phyloP scores from a whole-genome alignment of 2,113 vertebrate genomes.

The Dromiciops gliroides region DNA sequence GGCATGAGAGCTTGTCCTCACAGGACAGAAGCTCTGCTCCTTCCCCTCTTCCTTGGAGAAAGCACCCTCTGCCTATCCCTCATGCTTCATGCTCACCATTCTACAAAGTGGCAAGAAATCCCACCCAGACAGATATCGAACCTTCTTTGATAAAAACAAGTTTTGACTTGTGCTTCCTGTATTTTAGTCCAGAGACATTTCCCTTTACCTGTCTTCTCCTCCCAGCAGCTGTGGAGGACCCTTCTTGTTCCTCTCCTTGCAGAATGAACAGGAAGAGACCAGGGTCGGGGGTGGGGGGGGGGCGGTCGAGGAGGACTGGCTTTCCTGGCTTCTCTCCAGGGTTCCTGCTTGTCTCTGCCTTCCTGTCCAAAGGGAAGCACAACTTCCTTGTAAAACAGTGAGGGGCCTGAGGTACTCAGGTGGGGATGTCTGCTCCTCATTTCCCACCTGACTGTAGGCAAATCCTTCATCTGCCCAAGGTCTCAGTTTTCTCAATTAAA shows the following conservation, averaged over 20 bases:
- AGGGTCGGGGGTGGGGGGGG: not conserved
- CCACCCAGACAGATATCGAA: too few relatives aligned
- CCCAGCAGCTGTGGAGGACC: not conserved
- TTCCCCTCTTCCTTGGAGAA: not conserved
- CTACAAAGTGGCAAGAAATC: conserved; percentile 30
- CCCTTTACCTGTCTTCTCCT: not conserved
- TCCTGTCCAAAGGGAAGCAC: not conserved
- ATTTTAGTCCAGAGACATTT: not conserved
- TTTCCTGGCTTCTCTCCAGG: not conserved
- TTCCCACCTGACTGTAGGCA: conserved; percentile 2
- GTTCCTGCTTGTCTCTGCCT: not conserved
- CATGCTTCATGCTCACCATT: not conserved
- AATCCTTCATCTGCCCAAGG: not conserved
- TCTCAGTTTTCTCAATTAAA: conserved; percentile 41
- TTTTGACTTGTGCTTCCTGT: not conserved
- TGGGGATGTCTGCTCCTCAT: not conserved
- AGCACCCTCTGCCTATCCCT: not conserved
- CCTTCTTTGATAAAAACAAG: not conserved
- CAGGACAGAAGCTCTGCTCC: not conserved
- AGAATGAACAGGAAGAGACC: not conserved
- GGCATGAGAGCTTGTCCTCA: not conserved
- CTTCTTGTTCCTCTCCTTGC: too few relatives aligned
- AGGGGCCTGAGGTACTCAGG: not conserved
- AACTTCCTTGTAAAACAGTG: conserved; percentile 41
- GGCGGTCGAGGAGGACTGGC: too few relatives aligned